phyloP scores from a whole-genome alignment of 2,888 invertebrate species.

The Xestia rhomboidea region DNA sequence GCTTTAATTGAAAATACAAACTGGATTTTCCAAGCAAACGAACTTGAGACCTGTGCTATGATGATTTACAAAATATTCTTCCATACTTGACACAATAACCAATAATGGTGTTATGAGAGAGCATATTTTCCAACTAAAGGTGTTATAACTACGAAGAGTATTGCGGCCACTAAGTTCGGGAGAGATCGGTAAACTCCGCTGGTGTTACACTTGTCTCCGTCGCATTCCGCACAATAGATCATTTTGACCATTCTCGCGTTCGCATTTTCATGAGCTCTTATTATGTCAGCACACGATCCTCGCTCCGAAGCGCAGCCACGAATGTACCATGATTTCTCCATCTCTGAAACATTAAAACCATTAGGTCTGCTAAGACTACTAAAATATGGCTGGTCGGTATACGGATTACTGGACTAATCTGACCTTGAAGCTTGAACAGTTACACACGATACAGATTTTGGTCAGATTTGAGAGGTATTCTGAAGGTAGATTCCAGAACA shows the following conservation, averaged over 20 bases:
- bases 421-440: background rate
- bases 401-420: background rate
- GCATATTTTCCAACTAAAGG: conserved; percentile 79
- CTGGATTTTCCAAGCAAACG: conserved; percentile 10
- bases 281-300: conserved; percentile 80
- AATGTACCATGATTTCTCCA: conserved; percentile 76
- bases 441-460: background rate
- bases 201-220: conserved; percentile 79
- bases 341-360: conserved; percentile 69
- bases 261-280: conserved; percentile 67
- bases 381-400: background rate
- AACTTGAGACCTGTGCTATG: conserved; percentile 21
- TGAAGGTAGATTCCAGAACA: background rate
- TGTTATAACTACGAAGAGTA: conserved; percentile 75
- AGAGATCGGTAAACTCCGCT: conserved; percentile 74
- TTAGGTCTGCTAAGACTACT: background rate
- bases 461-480: background rate
- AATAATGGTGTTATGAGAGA: conserved; percentile 66
- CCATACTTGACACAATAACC: background rate
- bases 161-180: conserved; percentile 72
- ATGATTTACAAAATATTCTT: conserved; percentile 16
- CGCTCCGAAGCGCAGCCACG: conserved; percentile 83
- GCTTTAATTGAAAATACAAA: conserved; percentile 37
- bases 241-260: conserved; percentile 72
- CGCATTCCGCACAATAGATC: conserved; percentile 79